A percentile compares a stretch with the other conserved stretches of the same genome.
These are phyloP conservation scores for Caenorhabditis plicata DNA, from an alignment of 2,888 invertebrate genomes.

Conservation along the genomic window DNA sequence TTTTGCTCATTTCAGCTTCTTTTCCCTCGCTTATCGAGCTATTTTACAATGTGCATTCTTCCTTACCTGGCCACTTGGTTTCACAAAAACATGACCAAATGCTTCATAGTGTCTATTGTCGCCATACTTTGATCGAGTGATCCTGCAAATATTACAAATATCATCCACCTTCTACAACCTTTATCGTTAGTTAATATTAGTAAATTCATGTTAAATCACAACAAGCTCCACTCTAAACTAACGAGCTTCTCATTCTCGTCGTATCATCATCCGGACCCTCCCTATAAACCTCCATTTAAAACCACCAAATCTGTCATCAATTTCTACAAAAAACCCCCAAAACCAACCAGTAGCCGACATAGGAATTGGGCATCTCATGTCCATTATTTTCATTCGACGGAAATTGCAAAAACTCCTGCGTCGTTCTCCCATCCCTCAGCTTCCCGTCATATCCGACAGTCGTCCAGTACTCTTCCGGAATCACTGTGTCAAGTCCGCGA, in stretches of 20 bases:
- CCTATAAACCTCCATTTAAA: slow-evolving; percentile 1
- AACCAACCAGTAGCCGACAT: slow-evolving; percentile 45
- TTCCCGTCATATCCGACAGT: slow-evolving; percentile 46
- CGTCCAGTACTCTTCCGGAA: slow-evolving; percentile 53
- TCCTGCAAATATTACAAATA: slow-evolving; percentile 20
- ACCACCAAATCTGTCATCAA: not conserved
- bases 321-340: not conserved
- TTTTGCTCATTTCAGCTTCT: too few species aligned
- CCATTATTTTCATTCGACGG: slow-evolving; percentile 19
- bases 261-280: slow-evolving; percentile 10
- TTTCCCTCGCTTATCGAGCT: not conserved
- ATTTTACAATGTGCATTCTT: not conserved
- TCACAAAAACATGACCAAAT: slow-evolving; percentile 47
- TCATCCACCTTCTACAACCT: not conserved
- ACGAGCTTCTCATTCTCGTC: slow-evolving; percentile 5
- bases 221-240: not conserved
- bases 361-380: slow-evolving; percentile 23
- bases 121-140: slow-evolving; percentile 40
- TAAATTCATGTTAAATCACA: not conserved
- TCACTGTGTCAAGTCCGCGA: slow-evolving; percentile 26
- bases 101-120: slow-evolving; percentile 43
- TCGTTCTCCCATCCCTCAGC: slow-evolving; percentile 33
- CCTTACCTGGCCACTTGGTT: slow-evolving; percentile 22
- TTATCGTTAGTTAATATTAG: not conserved
- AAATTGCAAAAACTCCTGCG: slow-evolving; percentile 44